Percentiles rank a stretch among this genome's conserved stretches.
phyloP scores from a whole-genome alignment of 35 echinoderm and acorn worm genomes.

The Lytechinus pictus region DNA sequence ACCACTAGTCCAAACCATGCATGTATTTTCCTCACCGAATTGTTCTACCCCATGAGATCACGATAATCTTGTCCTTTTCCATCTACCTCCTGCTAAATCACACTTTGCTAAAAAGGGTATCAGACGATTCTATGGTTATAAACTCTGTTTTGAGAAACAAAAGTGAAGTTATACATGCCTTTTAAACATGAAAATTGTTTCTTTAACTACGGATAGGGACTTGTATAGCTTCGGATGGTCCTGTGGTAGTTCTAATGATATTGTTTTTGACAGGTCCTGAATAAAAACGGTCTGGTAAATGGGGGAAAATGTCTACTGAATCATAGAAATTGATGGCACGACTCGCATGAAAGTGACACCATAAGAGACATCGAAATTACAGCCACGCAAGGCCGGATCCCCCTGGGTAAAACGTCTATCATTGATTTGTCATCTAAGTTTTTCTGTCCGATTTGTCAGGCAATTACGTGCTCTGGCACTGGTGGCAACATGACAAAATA shows the following conservation, averaged over 20 bases:
- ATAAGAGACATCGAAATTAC: neutral
- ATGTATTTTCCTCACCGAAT: too few relatives aligned
- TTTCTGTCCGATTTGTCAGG: neutral
- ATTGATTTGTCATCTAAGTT: neutral
- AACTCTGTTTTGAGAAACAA: neutral
- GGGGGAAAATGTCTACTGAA: neutral
- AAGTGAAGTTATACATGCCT: neutral
- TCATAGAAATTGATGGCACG: constrained; percentile 31
- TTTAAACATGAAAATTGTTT: neutral
- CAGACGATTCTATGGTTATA: too few relatives aligned
- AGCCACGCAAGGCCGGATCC: neutral
- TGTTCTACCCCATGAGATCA: too few relatives aligned
- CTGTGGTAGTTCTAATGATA: neutral
- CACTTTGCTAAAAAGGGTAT: too few relatives aligned
- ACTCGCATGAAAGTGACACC: neutral
- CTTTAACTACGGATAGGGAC: neutral
- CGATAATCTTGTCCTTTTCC: too few relatives aligned
- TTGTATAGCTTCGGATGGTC: neutral
- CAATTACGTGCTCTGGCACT: neutral
- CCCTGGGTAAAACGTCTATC: neutral
- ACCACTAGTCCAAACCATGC: neutral
- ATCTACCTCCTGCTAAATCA: too few relatives aligned
- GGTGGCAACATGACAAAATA: neutral
- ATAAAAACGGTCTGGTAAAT: neutral
- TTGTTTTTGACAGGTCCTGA: neutral